Base-by-base conservation (phyloP, 2,797 vertebrate species). In the Megaceryle alcyon region DNA sequence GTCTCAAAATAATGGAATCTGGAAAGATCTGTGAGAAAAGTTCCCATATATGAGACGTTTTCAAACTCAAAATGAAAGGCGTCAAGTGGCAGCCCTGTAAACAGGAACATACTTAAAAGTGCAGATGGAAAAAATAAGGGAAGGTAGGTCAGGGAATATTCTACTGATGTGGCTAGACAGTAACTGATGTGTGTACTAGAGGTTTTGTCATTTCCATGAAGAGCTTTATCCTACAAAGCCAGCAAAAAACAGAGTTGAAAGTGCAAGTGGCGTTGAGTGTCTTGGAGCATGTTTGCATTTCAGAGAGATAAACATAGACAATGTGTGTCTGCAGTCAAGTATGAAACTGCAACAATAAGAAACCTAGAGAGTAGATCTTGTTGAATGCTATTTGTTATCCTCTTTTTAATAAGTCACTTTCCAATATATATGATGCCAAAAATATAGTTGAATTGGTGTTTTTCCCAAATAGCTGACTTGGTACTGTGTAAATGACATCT, bases 101-200 rank as follows among this genome's bases (percentile, higher is more conserved):
- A 89, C 37, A 77, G 41, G 78, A 94, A 61, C 13, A 61, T 65
- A 93, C 87, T 92, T 82, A 94, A 82, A 82, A 90, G 31, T 81
- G 33, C 31, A 93, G 82, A 85, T 93, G 65, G 69, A 82, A 87
- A 84, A 89, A 72, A 21, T 18, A 78, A 35, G 7, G 23, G 17
- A 82, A 95, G 87, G 57, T 91, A 86, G 92, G 82, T 93, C 76
- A 89, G 49, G 25, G 29, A 75, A 85, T 31, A 75, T 91, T 85
- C 60, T 93, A 71, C 53, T 48, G 63, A 87, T 72, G 39, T n/a
- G 82, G 64, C 60, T 81, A 71, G 71, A 85, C 64, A 95, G 68
- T 43, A 92, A 91, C 37, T 75, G 88, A 83, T 92, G 76, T 3
- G 0, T 72, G 23, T 68, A 85, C 28, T 61, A 73, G 56, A 78